Evolutionary conservation across 1,140 invertebrate genomes (phyloP).

Genomic region (Cotesia vestalis): DNA sequence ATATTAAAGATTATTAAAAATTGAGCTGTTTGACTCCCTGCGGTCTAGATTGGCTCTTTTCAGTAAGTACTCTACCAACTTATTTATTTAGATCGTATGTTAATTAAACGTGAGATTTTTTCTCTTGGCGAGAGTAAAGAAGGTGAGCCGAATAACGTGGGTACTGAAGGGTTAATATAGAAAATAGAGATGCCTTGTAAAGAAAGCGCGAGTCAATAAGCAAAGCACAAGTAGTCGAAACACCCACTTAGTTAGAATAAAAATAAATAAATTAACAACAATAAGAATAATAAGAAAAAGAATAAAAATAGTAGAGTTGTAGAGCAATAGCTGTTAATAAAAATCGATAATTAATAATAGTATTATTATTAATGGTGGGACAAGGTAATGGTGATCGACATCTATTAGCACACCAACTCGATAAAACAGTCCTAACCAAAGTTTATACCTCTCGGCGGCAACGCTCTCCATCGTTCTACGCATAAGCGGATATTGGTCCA

Average conservation of each 20-base stretch:
- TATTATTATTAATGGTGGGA: conserved; percentile 41
- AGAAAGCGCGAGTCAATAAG: conserved; percentile 31
- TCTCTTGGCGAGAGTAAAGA: not conserved
- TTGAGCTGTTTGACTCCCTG: too few relatives aligned
- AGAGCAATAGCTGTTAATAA: not conserved
- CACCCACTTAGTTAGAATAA: not conserved
- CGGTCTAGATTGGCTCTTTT: too few relatives aligned
- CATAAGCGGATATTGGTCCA: conserved; percentile 98
- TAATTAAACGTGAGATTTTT: not conserved
- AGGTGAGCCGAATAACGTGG: too few relatives aligned
- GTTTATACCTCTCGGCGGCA: conserved; percentile 89
- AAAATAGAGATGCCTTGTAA: conserved; percentile 28
- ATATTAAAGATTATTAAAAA: too few relatives aligned
- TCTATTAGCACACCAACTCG: conserved; percentile 68
- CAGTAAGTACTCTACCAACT: too few relatives aligned
- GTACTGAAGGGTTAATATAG: not conserved
- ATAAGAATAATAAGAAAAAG: not conserved
- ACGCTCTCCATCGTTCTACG: conserved; percentile 98
- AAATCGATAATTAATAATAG: conserved; percentile 20
- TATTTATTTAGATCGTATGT: too few relatives aligned
- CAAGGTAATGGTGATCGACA: conserved; percentile 59
- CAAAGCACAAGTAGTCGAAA: conserved; percentile 34
- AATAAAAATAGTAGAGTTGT: not conserved
- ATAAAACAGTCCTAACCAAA: conserved; percentile 72
- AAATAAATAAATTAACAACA: not conserved